Evolutionary conservation across 2,888 invertebrate species (phyloP), one percentile per base, ranked within the genome.

Genomic region (Mimumesa dahlbomi): DNA sequence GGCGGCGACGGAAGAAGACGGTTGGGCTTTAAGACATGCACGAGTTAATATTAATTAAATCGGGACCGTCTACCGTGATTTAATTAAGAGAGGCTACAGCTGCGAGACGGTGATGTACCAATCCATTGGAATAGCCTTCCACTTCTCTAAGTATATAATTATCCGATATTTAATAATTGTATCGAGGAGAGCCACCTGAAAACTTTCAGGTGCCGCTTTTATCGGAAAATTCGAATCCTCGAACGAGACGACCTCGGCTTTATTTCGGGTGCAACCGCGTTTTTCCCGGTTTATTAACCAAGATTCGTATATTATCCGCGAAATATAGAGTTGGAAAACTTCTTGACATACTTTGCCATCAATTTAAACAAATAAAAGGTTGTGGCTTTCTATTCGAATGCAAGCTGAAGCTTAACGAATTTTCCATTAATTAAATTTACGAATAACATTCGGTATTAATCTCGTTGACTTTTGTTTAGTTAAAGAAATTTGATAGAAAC

Each of bases 11-110:
- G n/a, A 46, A 62, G 56, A 19, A 42, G 53, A 22, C 38, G 49
- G 18, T 19, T 18, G 38, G 38, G 56, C 62, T 53, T 75, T 40
- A 52, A 71, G 65, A 64, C 58, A 68, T 61, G 70, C 66, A 36
- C 74, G 63, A 59, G 63, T 66, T 77, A 74, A 78, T 78, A 72
- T 75, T 77, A 77, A 77, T 77, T 77, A 75, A 77, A 69, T 69
- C 66, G 65, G 53, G 63, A 57, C 54, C 43, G 45, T 50, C 65
- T 38, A 22, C 34, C 61, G 56, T 58, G 64, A 75, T 77, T 75
- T 75, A 77, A 77, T 77, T 75, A 78, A 72, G 66, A 63, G 64
- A 48, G 58, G 40, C 38, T 46, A 62, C 57, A 50, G 57, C 52
- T 38, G 69, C 50, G 61, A 40, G 36, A 29, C 43, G 56, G 52